These are phyloP conservation scores for Tetraneura akinire DNA, from an alignment of 1,140 invertebrate species.

Conservation along the genomic window DNA sequence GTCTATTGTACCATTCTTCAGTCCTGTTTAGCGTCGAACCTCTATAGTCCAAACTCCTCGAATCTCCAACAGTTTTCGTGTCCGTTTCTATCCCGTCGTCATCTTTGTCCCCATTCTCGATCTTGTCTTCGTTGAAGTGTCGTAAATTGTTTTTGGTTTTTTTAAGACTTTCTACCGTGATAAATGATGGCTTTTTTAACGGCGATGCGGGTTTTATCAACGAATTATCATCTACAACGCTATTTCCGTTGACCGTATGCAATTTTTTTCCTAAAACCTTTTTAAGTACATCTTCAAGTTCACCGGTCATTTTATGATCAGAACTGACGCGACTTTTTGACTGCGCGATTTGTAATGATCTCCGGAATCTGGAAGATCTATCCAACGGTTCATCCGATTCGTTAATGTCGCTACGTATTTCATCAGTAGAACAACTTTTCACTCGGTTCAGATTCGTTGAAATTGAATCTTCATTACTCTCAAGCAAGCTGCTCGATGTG, in stretches of 20 bases:
- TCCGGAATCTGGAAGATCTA: conserved; percentile 16
- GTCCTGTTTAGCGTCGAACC: conserved; percentile 58
- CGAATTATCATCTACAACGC: conserved; percentile 60
- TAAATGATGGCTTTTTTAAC: conserved; percentile 59
- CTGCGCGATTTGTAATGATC: conserved; percentile 2
- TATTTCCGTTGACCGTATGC: background rate
- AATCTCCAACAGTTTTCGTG: conserved; percentile 58
- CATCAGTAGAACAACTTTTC: conserved; percentile 45
- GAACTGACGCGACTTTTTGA: background rate
- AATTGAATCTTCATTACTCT: background rate
- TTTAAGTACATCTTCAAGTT: conserved; percentile 54
- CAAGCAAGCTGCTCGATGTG: background rate
- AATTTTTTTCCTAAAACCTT: conserved; percentile 36
- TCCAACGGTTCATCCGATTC: conserved; percentile 6
- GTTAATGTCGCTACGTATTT: conserved; percentile 12
- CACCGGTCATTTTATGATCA: conserved; percentile 13
- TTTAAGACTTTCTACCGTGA: conserved; percentile 65
- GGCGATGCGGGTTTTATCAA: conserved; percentile 57
- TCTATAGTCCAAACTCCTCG: conserved; percentile 64
- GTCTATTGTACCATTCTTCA: conserved; percentile 69
- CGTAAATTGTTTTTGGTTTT: conserved; percentile 63
- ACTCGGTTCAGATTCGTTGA: conserved; percentile 12
- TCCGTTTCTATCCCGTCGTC: conserved; percentile 61
- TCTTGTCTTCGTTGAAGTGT: conserved; percentile 55
- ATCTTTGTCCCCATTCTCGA: conserved; percentile 52